Evolutionary conservation across 2,113 vertebrate species (phyloP), one percentile per base, ranked within the genome.

Genomic region (Eolophus roseicapilla): DNA sequence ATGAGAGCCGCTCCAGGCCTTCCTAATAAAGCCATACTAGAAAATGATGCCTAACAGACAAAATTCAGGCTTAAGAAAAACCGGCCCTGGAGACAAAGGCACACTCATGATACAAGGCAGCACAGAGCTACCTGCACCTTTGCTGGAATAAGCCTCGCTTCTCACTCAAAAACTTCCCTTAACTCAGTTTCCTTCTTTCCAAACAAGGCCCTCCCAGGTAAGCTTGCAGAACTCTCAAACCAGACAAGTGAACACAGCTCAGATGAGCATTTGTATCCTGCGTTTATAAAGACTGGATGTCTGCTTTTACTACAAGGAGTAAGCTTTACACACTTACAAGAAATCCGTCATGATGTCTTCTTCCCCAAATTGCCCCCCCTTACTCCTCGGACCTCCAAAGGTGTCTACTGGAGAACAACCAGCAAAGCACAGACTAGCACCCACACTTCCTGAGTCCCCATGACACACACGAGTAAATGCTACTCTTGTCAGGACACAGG

Each of bases 1-100:
- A 37, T 0, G 0, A 10, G 2, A 81, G 9, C 3, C 7, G 20
- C 24, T 74, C 27, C 33, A 31, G 6, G n/a, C 43, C 23, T 52
- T 80, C 27, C n/a, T 52, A 57, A 65, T 64, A 74, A 78, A 93
- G 39, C 13, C 39, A 17, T 13, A 71, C 9, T 35, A 85, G 35
- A 67, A 81, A 71, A 75, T 8, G 8, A 76, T 62, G 28, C 29
- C 43, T 29, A 55, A 65, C 4, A 46, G 47, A 13, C 8, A 7
- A 27, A 87, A 62, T 16, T 55, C 35, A 52, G 63, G 39, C 27
- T 64, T 27, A 35, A 63, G 37, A 94, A 27, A 82, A 87, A 52
- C 7, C 14, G 41, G 33, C 55, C 31, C 16, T 17, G 35, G 25
- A 46, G 10, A 75, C 41, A 84, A 87, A 70, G 44, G 41, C 29